phyloP scores from a whole-genome alignment of 2,797 vertebrate genomes.

The Hapalemur alaotrensis region DNA sequence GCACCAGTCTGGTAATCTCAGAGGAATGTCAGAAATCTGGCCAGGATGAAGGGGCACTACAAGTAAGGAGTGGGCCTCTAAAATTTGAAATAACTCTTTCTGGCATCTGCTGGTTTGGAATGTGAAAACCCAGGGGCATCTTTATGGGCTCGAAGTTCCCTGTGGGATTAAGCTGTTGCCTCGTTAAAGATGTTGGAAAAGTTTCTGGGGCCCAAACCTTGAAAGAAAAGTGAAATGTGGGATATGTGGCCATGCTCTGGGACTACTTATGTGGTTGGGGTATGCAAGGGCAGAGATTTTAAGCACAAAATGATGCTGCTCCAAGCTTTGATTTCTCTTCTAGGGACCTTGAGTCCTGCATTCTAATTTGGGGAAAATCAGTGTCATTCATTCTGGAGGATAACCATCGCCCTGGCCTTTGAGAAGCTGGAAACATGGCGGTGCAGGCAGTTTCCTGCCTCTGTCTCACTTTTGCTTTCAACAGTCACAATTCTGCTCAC shows the following conservation, averaged over 20 bases:
- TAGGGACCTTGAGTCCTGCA: neutral
- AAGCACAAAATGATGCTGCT: too few relatives aligned
- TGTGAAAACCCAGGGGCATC: neutral
- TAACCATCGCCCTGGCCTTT: neutral
- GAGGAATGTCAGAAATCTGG: constrained; percentile 36
- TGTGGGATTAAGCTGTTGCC: neutral
- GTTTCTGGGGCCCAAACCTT: neutral
- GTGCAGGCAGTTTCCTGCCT: too few relatives aligned
- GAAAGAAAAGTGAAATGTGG: neutral
- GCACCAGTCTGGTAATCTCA: neutral
- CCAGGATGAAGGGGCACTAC: neutral
- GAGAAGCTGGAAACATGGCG: neutral
- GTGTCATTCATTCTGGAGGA: neutral
- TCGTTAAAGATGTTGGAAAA: constrained; percentile 1
- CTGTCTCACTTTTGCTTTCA: neutral
- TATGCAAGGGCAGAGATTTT: too few relatives aligned
- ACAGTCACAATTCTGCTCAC: neutral
- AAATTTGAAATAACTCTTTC: neutral
- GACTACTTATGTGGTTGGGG: neutral
- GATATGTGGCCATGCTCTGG: neutral
- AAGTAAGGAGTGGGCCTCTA: neutral
- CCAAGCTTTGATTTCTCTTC: neutral
- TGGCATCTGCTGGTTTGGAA: neutral
- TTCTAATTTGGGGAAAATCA: neutral
- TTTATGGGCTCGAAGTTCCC: neutral